Evolutionary conservation across 2,888 invertebrate species (phyloP), one percentile per base, ranked within the genome.

Genomic region (Apantesis nais): DNA sequence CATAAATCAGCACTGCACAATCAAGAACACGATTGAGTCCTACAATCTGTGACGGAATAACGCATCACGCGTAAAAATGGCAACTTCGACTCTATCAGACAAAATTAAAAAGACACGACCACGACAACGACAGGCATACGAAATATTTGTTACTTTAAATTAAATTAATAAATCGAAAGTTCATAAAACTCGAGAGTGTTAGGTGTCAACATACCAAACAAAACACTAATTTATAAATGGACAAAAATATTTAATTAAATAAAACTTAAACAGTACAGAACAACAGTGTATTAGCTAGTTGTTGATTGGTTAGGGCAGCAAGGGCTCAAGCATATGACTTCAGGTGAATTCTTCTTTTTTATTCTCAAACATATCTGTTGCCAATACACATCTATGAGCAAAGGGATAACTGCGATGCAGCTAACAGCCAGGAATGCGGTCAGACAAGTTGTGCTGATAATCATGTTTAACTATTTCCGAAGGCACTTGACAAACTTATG

Each of bases 371-470:
- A 58, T 22, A 66, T 83, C 48, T 73, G 70, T 0, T 88, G 83
- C 87, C 89, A 87, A n/a, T 73, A 85, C 1, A 68, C 55, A 5
- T 91, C 90, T 19, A 93, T 68, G 1, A 90, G 0, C 4, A 91
- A 83, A 0, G 93, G 93, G 0, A 80, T 83, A 77, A 90, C 91
- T 0, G 89, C 73, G 16, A 92, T 84, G 70, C 91, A 88, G 8
- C 84, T 78, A 2, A 81, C 87, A 12, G 89, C 89, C 5, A 90
- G 19, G 3, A 91, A 14, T 16, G 88, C 90, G 9, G 91, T 89
- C 48, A 86, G 70, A 71, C 79, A 88, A 2, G 86, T 83, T 81
- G 92, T 85, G 74, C 90, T 90, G 67, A 90, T 81, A 8, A 89
- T 71, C 90, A 90, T 90, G 68, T 68, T 75, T 70, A 65, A 29